phyloP scores from a whole-genome alignment of 2,113 vertebrate species.

The Oplegnathus fasciatus region DNA sequence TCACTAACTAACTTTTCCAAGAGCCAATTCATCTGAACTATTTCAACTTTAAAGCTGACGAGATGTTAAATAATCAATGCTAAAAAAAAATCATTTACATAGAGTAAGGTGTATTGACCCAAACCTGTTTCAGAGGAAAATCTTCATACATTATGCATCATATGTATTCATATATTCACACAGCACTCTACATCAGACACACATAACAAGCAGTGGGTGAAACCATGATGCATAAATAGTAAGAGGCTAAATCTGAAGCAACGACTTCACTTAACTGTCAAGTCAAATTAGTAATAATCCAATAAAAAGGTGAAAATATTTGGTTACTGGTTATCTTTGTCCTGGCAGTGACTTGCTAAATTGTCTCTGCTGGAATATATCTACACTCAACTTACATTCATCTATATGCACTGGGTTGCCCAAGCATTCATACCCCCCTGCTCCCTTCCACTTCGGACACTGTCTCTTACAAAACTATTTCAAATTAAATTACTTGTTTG shows the following conservation, averaged over 20 bases:
- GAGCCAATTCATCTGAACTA: slow-evolving; percentile 40
- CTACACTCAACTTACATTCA: neutral
- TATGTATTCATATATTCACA: slow-evolving; percentile 39
- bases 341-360: neutral
- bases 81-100: neutral
- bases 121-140: slow-evolving; percentile 57
- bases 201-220: slow-evolving; percentile 29
- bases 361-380: neutral
- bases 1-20: neutral
- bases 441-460: neutral
- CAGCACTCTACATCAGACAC: slow-evolving; percentile 46
- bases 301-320: slow-evolving; percentile 17
- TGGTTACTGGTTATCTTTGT: neutral
- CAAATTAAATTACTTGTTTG: neutral
- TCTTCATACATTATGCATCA: slow-evolving; percentile 36
- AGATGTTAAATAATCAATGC: neutral
- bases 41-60: neutral
- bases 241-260: slow-evolving; percentile 35
- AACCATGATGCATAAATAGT: slow-evolving; percentile 28
- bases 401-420: neutral
- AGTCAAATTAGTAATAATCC: slow-evolving; percentile 20
- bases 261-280: neutral
- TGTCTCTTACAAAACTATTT: neutral
- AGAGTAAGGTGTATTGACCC: slow-evolving; percentile 8
- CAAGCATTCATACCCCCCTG: neutral